phyloP scores from a whole-genome alignment of 1,140 invertebrate species.

The Agrilus planipennis region DNA sequence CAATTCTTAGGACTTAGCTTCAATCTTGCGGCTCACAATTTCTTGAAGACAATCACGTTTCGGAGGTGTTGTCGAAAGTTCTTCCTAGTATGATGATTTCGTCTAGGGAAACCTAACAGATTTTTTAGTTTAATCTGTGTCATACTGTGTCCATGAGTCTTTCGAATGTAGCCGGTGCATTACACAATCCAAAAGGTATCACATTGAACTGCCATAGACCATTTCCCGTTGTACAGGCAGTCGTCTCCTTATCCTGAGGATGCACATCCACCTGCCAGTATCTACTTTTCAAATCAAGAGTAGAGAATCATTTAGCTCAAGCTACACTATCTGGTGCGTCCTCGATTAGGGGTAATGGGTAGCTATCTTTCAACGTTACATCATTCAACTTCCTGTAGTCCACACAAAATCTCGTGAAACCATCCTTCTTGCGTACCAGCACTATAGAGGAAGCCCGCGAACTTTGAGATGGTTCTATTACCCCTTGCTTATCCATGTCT shows the following conservation, averaged over 20 bases:
- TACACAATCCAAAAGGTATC: slow-evolving; percentile 33
- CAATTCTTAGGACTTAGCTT: too few relatives aligned
- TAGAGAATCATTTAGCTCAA: slow-evolving; percentile 28
- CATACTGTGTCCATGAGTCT: slow-evolving; percentile 17
- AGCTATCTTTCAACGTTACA: background rate
- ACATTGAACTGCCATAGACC: slow-evolving; percentile 23
- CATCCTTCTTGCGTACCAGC: background rate
- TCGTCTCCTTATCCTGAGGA: slow-evolving; percentile 17
- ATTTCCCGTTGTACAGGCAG: slow-evolving; percentile 17
- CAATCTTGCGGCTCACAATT: too few relatives aligned
- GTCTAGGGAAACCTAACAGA: too few relatives aligned
- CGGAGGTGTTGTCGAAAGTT: too few relatives aligned
- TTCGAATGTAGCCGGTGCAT: slow-evolving; percentile 21
- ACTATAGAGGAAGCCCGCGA: background rate
- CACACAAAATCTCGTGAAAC: background rate
- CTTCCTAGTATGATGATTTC: too few relatives aligned
- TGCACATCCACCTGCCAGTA: slow-evolving; percentile 16
- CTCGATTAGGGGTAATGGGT: background rate
- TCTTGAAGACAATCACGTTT: too few relatives aligned
- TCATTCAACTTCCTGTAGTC: slow-evolving; percentile 4
- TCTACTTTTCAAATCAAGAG: slow-evolving; percentile 29
- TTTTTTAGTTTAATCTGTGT: too few relatives aligned
- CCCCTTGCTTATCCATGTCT: slow-evolving; percentile 2
- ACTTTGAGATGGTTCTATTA: background rate
- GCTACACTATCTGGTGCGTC: slow-evolving; percentile 17